Base-by-base conservation (phyloP, 1,140 invertebrate genomes). In the Nephila pilipes region DNA sequence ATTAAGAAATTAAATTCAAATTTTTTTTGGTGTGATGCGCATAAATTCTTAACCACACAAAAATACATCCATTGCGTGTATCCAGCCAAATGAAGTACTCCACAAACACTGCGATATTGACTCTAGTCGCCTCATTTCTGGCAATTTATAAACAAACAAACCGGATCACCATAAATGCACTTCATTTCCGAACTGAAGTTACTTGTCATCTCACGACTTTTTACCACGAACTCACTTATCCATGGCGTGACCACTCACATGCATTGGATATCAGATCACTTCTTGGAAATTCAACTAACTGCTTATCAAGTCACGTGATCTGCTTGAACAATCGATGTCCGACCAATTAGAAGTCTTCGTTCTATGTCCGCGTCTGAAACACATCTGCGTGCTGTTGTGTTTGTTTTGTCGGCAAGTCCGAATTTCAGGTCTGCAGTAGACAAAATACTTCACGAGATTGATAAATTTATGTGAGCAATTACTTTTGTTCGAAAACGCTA, bases 241-340 rank as follows among this genome's bases (percentile, higher is more conserved):
- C 18, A 3, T 89, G 18, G 87, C 87, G 87, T 89, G 87, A 89
- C 87, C 54, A 75, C 87, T 89, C 22, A 89, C 65, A 32, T 22
- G 65, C 20, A 22, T 75, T 32, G 63, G 38, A 88, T 88, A 88
- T 75, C 87, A 79, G 87, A 89, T 89, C 63, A 89, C 65, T 89
- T 55, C 65, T 46, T 16, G 38, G 87, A 88, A 88, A 46, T 88
- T 88, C 87, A 38, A 46, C 87, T 36, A 75, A 79, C 87, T 89
- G 69, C 75, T 79, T 89, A 89, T 79, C 69, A 75, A 36, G 12
- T n/a, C 32, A 79, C 65, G 87, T 79, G 87, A 89, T 46, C 63
- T 54, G 36, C 12, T 36, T 25, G 12, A 16, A 8, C 36, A 79
- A 89, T 89, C 87, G 87, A 89, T 89, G 46, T 29, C n/a, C 46